Base-by-base conservation (phyloP, 2,113 vertebrate species). In the Epinephelus lanceolatus region DNA sequence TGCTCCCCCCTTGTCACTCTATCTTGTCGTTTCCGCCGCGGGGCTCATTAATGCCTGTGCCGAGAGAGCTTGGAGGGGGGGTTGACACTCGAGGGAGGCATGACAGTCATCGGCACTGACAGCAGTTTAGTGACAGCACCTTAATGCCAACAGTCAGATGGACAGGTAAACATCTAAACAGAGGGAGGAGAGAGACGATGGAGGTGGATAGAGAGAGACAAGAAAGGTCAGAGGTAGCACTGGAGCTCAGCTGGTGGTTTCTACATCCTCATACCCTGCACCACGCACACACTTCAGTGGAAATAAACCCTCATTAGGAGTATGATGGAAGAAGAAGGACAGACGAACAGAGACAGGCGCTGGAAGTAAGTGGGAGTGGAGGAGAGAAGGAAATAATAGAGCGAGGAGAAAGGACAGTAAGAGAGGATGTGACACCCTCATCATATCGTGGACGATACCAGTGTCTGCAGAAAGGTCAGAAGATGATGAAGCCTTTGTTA, bases 21-120 rank as follows among this genome's bases (percentile, higher is more conserved):
- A 25, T 60, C 25, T 51, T 17, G 70, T 25, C 5, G 23, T 71
- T 75, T 75, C 80, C 11, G 13, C 80, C 45, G n/a, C 67, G 6
- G 86, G 79, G 59, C 87, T 91, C 80, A 88, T 93, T 92, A 91
- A 81, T 65, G 74, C 66, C 53, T 13, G 72, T 17, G 53, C 30
- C 18, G 47, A 37, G 72, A 52, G 80, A 77, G 57, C 47, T 69
- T 45, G 42, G 0, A 12, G 13, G 42, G 8, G 33, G 25, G 52
- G 53, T 25, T 25, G 53, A 70, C 49, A 42, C 80, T 72, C 11
- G 5, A 13, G 53, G 74, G 37, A 33, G 61, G 49, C n/a, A 27
- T 84, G 80, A 84, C 88, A 81, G 77, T 70, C 82, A 75, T 73
- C 23, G 76, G 71, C 49, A 71, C 51, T 1, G 78, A 71, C 73